A percentile compares a stretch with the other conserved stretches of the same genome.
Evolutionary conservation across 2,797 vertebrate species (phyloP).

Genomic region (Silurus lanzhouensis): DNA sequence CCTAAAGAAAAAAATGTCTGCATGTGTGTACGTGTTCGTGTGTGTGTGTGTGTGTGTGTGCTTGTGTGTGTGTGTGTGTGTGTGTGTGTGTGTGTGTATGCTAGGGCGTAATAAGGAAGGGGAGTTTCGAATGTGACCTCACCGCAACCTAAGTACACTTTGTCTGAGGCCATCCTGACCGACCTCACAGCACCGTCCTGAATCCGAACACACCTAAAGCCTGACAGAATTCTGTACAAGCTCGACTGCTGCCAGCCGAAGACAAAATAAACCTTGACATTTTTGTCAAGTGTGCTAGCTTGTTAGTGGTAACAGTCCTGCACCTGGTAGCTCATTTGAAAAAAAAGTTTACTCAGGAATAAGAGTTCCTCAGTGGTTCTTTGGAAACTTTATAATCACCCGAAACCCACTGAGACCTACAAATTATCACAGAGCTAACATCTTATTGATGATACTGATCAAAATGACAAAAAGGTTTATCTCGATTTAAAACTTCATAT

Average conservation of each 20-base stretch:
- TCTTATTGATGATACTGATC: not conserved
- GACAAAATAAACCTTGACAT: slow-evolving; percentile 25
- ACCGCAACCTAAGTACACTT: not conserved
- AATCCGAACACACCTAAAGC: slow-evolving; percentile 1
- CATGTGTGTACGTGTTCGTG: not conserved
- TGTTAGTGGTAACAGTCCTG: not conserved
- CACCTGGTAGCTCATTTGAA: not conserved
- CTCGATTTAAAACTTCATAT: not conserved
- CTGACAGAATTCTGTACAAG: not conserved
- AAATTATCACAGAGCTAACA: not conserved
- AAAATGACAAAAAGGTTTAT: not conserved
- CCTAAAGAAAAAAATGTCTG: not conserved
- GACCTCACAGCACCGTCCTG: not conserved
- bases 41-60: too few relatives aligned
- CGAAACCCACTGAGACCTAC: not conserved
- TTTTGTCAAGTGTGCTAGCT: not conserved
- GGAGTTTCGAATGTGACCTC: not conserved
- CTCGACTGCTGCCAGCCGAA: not conserved
- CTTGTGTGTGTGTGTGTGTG: not conserved
- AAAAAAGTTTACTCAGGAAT: not conserved
- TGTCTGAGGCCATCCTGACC: slow-evolving; percentile 1
- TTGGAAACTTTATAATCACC: not conserved
- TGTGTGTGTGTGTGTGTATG: not conserved
- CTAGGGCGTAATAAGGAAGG: not conserved
- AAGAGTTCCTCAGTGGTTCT: not conserved